phyloP scores from a whole-genome alignment of 2,113 vertebrate genomes.

The Agelaius phoeniceus region DNA sequence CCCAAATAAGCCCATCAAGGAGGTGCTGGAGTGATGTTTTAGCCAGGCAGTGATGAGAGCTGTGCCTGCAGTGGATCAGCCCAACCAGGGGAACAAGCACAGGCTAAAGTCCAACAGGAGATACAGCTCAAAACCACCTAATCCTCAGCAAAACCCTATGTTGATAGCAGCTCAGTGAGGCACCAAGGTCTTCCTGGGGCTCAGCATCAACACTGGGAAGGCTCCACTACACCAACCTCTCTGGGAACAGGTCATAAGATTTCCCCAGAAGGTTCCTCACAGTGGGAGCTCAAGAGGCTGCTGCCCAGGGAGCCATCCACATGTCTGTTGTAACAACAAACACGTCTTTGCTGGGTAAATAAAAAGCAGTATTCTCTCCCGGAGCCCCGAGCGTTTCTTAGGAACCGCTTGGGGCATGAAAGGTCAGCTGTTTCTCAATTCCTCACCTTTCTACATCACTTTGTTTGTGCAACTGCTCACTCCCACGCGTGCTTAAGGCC shows the following conservation, averaged over 20 bases:
- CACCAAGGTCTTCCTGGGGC: background rate
- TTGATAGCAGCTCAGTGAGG: background rate
- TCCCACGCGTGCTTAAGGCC: background rate
- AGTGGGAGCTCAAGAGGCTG: background rate
- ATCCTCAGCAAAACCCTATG: background rate
- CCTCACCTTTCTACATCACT: constrained; percentile 29
- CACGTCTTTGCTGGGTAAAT: constrained; percentile 27
- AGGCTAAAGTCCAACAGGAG: background rate
- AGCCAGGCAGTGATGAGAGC: background rate
- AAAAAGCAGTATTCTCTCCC: background rate
- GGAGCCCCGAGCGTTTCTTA: background rate
- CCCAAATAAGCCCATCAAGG: background rate
- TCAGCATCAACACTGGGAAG: background rate
- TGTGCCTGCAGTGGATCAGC: background rate
- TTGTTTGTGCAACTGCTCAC: constrained; percentile 34
- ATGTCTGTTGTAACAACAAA: constrained; percentile 1
- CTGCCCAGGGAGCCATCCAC: background rate
- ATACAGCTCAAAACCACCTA: background rate
- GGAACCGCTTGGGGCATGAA: background rate
- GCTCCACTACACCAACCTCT: background rate
- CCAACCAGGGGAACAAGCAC: background rate
- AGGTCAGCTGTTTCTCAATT: constrained; percentile 49
- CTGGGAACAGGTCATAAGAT: background rate
- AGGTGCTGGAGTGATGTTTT: background rate
- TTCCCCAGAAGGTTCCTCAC: background rate